phyloP scores from a whole-genome alignment of 2,888 invertebrate species.

The Gryllus longicercus region DNA sequence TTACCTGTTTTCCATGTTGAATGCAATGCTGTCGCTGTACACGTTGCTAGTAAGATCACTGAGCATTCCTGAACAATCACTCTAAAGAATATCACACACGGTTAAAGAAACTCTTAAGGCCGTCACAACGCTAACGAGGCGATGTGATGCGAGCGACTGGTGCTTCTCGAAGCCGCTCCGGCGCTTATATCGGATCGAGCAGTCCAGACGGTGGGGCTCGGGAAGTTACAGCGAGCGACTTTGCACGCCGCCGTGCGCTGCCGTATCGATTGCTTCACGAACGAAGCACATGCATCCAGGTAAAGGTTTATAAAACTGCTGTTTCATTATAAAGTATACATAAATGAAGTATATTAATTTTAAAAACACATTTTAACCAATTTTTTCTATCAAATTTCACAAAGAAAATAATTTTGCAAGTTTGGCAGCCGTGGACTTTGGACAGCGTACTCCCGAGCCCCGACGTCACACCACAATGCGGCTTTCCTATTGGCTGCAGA shows the following conservation, averaged over 20 bases:
- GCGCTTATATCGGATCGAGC: constrained; percentile 8
- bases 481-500: neutral
- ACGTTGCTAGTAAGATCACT: constrained; percentile 33
- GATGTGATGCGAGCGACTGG: neutral
- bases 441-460: constrained; percentile 11
- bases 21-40: constrained; percentile 35
- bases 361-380: no score
- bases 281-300: neutral
- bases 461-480: constrained; percentile 20
- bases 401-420: no score
- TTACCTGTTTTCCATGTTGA: constrained; percentile 37
- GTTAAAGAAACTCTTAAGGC: neutral
- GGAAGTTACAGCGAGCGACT: neutral
- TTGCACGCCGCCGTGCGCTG: neutral
- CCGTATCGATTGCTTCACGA: neutral
- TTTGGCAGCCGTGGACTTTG: neutral
- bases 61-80: constrained; percentile 27
- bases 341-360: no score
- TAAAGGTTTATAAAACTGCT: no score
- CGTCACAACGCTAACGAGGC: neutral
- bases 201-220: neutral
- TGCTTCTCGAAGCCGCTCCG: neutral
- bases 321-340: no score
- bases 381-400: no score
- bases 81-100: neutral